These are phyloP conservation scores for Anomalospiza imberbis DNA, from an alignment of 2,797 vertebrate genomes.

Conservation along the genomic window DNA sequence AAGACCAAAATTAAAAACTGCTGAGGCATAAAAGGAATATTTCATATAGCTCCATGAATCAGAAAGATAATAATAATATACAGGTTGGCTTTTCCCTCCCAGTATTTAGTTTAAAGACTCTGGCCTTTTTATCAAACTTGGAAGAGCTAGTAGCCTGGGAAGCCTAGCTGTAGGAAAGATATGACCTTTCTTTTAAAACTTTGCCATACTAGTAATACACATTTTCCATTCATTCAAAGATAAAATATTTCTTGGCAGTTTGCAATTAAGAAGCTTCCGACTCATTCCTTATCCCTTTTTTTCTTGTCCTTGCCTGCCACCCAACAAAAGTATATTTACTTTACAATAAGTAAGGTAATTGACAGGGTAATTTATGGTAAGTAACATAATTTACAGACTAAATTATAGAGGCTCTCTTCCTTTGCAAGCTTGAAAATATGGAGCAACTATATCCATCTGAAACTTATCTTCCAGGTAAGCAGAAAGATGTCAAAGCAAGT, in stretches of 20 bases:
- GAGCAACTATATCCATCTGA: not conserved
- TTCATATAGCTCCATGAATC: constrained; percentile 43
- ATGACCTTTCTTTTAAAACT: not conserved
- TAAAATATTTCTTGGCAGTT: not conserved
- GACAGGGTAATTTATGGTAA: not conserved
- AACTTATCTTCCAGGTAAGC: not conserved
- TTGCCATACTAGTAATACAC: not conserved
- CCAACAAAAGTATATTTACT: not conserved
- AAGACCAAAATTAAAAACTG: constrained; percentile 71
- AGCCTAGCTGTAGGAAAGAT: not conserved
- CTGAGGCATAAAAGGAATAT: constrained; percentile 61
- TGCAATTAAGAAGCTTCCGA: not conserved
- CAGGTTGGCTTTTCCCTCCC: accelerated
- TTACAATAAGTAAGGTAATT: not conserved
- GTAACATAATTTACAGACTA: not conserved
- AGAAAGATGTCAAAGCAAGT: not conserved
- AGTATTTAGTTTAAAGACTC: not conserved
- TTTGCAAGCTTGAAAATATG: not conserved
- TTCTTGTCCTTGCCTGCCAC: not conserved
- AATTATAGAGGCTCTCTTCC: not conserved
- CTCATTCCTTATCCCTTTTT: not conserved
- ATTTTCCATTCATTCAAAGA: constrained; percentile 11
- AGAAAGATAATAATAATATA: not conserved
- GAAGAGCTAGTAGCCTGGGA: not conserved
- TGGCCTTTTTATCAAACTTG: not conserved